Evolutionary conservation across 1,140 invertebrate genomes (phyloP), one percentile per base, ranked within the genome.

Genomic region (Olivierus martensii): DNA sequence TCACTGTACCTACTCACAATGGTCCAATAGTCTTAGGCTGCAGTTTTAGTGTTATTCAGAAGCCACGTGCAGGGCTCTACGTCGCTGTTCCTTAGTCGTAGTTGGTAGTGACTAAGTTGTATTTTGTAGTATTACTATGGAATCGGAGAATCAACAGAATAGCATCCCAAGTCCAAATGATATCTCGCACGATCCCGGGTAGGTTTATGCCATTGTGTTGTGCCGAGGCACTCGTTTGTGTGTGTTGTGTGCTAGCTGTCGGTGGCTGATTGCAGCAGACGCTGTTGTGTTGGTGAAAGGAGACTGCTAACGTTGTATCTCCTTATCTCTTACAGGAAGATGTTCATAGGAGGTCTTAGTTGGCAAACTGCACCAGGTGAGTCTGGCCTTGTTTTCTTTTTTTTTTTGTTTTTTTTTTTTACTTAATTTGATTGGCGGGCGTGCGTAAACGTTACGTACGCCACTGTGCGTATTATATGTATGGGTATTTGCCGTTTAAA

Each of bases 321-420:
- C 75, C 74, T 77, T 69, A 44, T 59, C 52, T 60, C 62, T 85
- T 88, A 63, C 79, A 94, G 91, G 77, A 98, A 98, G 87, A 97
- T 98, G 92, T 98, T 98, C 80, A 92, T 98, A 76, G 94, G 94
- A 67, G 94, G 94, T 64, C 81, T 98, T 65, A 95, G 90, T 76
- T 97, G 93, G 91, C 92, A 97, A 78, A 98, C 94, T 66, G 94
- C 91, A 80, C 90, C 92, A 82, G 93, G 90, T 95, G 81, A 82
- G 82, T 62, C 17, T 22, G 17, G 17, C 41, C 41, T 43, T 9
- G 17, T 22, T 43, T 22, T 39, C 38, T 39, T 17, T 12, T 12
- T 12, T 39, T 39, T 17, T 39, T 39, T 12, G 38, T n/a, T n/a
- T n/a, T n/a, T n/a, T n/a, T n/a, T n/a, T n/a, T n/a, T n/a, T n/a